Evolutionary conservation across 2,888 invertebrate species (phyloP).

Genomic region (Aquatica leii): DNA sequence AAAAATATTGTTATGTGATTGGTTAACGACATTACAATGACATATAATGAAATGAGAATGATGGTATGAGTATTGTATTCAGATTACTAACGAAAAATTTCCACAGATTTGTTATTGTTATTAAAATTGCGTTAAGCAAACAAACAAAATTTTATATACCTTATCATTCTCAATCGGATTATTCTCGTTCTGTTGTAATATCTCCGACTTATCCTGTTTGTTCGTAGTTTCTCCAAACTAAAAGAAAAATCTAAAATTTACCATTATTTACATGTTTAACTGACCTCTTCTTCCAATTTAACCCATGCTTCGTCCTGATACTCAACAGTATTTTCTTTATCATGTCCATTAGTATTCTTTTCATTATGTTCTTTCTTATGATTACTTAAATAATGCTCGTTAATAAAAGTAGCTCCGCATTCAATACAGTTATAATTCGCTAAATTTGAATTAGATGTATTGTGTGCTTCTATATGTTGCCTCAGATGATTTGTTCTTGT

Average conservation of each 20-base stretch:
- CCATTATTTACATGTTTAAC: not conserved
- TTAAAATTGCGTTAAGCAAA: too few species aligned
- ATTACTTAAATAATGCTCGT: constrained; percentile 45
- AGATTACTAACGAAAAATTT: too few species aligned
- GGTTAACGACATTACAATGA: too few species aligned
- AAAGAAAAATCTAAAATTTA: not conserved
- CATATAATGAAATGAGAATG: too few species aligned
- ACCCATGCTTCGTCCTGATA: constrained; percentile 16
- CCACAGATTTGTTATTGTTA: too few species aligned
- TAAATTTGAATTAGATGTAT: constrained; percentile 40
- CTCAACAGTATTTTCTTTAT: constrained; percentile 16
- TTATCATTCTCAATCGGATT: constrained; percentile 41
- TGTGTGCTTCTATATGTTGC: constrained; percentile 54
- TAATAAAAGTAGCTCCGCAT: constrained; percentile 48
- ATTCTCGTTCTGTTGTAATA: constrained; percentile 9
- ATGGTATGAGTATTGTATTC: too few species aligned
- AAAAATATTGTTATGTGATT: too few species aligned
- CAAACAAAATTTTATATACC: too few species aligned
- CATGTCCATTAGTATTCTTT: constrained; percentile 23
- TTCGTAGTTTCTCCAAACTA: not conserved
- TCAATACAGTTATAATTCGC: constrained; percentile 45
- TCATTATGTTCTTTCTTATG: constrained; percentile 46
- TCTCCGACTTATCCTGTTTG: not conserved
- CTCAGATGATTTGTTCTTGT: constrained; percentile 55
- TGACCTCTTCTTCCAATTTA: not conserved